Percentiles rank a stretch among this genome's conserved stretches.
phyloP scores from a whole-genome alignment of 2,797 vertebrate species.

The Xerus rutilus region DNA sequence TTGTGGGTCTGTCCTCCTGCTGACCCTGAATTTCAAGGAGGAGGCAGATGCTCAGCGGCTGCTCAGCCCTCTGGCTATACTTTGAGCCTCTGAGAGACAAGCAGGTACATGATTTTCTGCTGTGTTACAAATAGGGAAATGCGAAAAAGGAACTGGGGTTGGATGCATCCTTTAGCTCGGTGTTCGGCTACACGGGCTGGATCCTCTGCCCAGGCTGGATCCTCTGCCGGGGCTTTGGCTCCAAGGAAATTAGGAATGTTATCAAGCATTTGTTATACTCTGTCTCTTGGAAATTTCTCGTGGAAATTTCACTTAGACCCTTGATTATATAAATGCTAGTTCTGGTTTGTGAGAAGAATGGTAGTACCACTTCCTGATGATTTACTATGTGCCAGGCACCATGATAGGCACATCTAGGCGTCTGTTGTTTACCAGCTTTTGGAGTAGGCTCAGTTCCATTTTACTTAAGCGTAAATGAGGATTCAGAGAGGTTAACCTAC shows the following conservation, averaged over 20 bases:
- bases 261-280: slow-evolving; percentile 1
- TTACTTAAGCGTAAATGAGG: not conserved
- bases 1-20: slow-evolving; percentile 76
- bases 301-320: slow-evolving; percentile 52
- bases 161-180: not conserved
- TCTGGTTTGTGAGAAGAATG: not conserved
- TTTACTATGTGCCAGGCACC: not conserved
- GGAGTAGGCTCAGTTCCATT: not conserved
- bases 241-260: slow-evolving; percentile 51
- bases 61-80: slow-evolving; percentile 83
- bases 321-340: slow-evolving; percentile 34
- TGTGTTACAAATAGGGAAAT: slow-evolving; percentile 79
- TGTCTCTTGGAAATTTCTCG: slow-evolving; percentile 10
- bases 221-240: slow-evolving; percentile 36
- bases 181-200: not conserved
- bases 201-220: slow-evolving; percentile 17
- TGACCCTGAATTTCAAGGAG: slow-evolving; percentile 82
- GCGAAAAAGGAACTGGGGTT: not conserved
- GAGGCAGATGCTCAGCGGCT: slow-evolving; percentile 70
- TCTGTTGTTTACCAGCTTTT: not conserved
- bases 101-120: slow-evolving; percentile 77
- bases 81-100: slow-evolving; percentile 80
- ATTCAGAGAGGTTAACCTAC: not conserved
- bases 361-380: not conserved
- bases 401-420: not conserved